phyloP scores from a whole-genome alignment of 2,113 vertebrate species.

The Ellobius talpinus region DNA sequence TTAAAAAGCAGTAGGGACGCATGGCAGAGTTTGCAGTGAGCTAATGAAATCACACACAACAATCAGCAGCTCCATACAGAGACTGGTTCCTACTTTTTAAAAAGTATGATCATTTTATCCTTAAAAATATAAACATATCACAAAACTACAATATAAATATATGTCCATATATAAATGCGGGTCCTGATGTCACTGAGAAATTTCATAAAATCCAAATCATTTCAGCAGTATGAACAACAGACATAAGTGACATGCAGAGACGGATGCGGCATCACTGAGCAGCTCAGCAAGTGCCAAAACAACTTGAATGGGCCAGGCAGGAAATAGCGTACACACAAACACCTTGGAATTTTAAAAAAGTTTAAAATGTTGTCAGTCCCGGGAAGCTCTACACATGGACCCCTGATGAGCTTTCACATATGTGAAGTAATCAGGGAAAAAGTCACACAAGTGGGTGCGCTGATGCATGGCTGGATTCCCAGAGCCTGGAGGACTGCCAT shows the following conservation, averaged over 20 bases:
- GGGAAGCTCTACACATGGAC: constrained; percentile 51
- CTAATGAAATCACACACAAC: constrained; percentile 30
- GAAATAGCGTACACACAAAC: not conserved
- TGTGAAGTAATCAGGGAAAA: constrained; percentile 62
- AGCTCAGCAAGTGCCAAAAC: constrained; percentile 49
- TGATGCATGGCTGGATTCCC: not conserved
- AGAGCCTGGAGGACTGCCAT: not conserved
- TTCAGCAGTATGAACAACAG: constrained; percentile 57
- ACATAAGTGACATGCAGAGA: constrained; percentile 61
- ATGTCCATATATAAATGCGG: not conserved
- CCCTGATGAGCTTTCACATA: not conserved
- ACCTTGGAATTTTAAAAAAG: constrained; percentile 45
- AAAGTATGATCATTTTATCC: constrained; percentile 73
- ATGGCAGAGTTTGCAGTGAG: constrained; percentile 23
- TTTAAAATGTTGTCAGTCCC: constrained; percentile 25
- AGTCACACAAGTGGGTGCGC: not conserved
- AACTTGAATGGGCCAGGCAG: not conserved
- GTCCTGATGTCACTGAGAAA: constrained; percentile 44
- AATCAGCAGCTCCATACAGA: constrained; percentile 63
- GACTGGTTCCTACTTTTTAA: constrained; percentile 62
- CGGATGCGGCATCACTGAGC: not conserved
- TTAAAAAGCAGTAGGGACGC: constrained; percentile 9
- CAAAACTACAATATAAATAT: constrained; percentile 63
- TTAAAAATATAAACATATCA: constrained; percentile 80
- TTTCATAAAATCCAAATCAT: constrained; percentile 69